phyloP scores from a whole-genome alignment of 2,797 vertebrate species.

The Bovichtus diacanthus region DNA sequence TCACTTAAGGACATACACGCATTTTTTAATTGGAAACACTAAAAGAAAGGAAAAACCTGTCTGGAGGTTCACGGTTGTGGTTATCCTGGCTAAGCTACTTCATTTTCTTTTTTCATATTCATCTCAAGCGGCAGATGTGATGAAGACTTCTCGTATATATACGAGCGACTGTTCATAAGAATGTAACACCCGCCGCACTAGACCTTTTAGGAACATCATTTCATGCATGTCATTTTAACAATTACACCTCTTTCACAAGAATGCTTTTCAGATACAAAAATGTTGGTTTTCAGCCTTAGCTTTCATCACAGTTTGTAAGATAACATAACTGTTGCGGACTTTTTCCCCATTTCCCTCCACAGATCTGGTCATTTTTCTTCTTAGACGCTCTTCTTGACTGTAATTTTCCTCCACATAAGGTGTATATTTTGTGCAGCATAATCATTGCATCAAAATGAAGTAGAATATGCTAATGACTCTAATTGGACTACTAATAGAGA shows the following conservation, averaged over 20 bases:
- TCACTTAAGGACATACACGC: constrained; percentile 13
- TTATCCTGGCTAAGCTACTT: not conserved
- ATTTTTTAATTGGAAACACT: constrained; percentile 5
- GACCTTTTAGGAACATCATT: constrained; percentile 5
- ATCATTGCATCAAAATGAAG: constrained; percentile 95
- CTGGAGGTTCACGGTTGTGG: not conserved
- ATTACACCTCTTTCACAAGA: constrained; percentile 15
- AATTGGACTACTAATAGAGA: constrained; percentile 99
- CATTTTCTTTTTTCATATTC: not conserved
- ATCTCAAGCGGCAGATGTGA: not conserved
- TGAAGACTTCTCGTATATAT: not conserved
- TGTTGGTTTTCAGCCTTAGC: constrained; percentile 1
- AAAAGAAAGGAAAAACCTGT: not conserved
- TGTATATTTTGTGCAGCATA: constrained; percentile 82
- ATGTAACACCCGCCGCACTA: no score
- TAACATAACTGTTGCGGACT: constrained; percentile 10
- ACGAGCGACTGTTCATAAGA: not conserved
- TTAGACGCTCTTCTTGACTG: constrained; percentile 56
- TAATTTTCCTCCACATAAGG: constrained; percentile 74
- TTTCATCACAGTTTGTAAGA: constrained; percentile 17
- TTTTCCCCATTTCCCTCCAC: constrained; percentile 15
- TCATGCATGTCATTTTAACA: constrained; percentile 2
- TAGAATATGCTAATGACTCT: constrained; percentile 99
- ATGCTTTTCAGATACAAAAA: not conserved
- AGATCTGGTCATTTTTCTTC: constrained; percentile 27